Percentiles rank a stretch among this genome's conserved stretches.
Conservation (phyloP, 92 coral and sea anemone species). For the Ricordea florida region DNA sequence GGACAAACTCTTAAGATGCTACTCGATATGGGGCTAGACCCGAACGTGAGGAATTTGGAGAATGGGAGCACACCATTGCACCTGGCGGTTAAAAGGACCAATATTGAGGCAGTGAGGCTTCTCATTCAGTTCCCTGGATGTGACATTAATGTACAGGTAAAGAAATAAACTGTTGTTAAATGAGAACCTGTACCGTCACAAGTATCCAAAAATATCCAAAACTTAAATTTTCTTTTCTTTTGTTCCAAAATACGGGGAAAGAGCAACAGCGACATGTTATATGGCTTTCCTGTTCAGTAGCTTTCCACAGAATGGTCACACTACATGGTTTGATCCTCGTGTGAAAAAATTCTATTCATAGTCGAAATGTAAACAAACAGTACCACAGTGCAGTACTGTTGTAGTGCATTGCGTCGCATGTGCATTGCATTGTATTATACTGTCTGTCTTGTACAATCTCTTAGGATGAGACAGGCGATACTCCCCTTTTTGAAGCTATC, state of each 20-base stretch:
- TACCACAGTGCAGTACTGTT: neutral
- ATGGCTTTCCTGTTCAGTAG: no score
- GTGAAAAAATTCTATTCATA: no score
- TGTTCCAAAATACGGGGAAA: no score
- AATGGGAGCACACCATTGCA: constrained; percentile 53
- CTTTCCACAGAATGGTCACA: no score
- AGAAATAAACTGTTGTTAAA: no score
- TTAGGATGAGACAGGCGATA: constrained; percentile 55
- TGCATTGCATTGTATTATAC: neutral
- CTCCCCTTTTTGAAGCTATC: constrained; percentile 65
- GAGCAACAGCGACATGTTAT: no score
- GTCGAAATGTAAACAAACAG: no score
- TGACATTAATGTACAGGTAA: constrained; percentile 66
- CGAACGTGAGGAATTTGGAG: constrained; percentile 29
- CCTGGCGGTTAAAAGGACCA: constrained; percentile 58
- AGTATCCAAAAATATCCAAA: no score
- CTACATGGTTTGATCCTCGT: no score
- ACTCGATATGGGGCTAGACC: constrained; percentile 43
- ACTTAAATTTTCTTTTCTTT: no score
- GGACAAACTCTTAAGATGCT: constrained; percentile 57
- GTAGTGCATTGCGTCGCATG: neutral
- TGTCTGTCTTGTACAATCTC: neutral
- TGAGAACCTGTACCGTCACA: no score
- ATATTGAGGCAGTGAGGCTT: constrained; percentile 41
- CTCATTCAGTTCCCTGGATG: constrained; percentile 38